A percentile compares a stretch with the other conserved stretches of the same genome.
Evolutionary conservation across 2,888 invertebrate species (phyloP).

Genomic region (Dione vanillae): DNA sequence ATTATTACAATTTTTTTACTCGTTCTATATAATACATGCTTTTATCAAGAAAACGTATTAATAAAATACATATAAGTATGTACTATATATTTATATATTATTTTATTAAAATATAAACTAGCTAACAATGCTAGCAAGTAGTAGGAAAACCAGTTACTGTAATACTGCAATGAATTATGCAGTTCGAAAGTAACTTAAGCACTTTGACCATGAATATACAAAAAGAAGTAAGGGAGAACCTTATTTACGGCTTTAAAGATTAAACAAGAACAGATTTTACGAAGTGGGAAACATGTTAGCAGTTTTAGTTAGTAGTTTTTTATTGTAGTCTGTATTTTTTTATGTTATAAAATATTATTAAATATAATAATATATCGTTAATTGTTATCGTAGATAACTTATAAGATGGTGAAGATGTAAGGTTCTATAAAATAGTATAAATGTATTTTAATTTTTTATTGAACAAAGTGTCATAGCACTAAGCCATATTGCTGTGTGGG

Average conservation of each 20-base stretch:
- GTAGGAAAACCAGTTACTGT: slow-evolving; percentile 51
- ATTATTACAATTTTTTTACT: background rate
- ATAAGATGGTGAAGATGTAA: too few species aligned
- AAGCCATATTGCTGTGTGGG: too few species aligned
- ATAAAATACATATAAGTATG: background rate
- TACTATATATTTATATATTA: background rate
- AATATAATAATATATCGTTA: too few species aligned
- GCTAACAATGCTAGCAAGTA: background rate
- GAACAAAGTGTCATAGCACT: too few species aligned
- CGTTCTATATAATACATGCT: background rate
- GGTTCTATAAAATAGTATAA: too few species aligned
- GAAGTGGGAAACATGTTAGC: too few species aligned
- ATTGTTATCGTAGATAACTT: too few species aligned
- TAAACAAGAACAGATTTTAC: slow-evolving; percentile 13
- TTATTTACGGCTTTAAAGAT: slow-evolving; percentile 44
- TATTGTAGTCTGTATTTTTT: background rate
- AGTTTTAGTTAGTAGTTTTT: too few species aligned
- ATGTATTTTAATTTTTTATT: too few species aligned
- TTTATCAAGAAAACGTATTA: background rate
- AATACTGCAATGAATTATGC: slow-evolving; percentile 48
- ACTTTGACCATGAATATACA: slow-evolving; percentile 49
- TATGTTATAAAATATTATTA: too few species aligned
- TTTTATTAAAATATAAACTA: too few species aligned
- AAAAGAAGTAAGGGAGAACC: slow-evolving; percentile 52
- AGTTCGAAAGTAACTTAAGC: slow-evolving; percentile 55